These are phyloP conservation scores for Taenaris catops DNA, from an alignment of 2,888 invertebrate genomes.

Conservation along the genomic window DNA sequence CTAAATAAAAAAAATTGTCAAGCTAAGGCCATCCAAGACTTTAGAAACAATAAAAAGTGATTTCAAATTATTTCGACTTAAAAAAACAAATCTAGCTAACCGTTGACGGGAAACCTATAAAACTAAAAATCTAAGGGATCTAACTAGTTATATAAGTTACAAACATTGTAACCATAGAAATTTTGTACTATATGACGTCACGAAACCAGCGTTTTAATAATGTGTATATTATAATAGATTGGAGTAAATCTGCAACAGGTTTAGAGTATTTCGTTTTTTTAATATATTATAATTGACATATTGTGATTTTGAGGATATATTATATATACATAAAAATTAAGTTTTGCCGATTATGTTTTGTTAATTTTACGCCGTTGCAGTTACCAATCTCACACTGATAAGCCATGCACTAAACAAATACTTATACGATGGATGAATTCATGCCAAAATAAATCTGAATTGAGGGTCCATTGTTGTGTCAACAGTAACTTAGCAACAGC, in stretches of 20 bases:
- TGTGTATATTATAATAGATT: not conserved
- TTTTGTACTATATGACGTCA: too few species aligned
- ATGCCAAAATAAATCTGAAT: constrained; percentile 17
- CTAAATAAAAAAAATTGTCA: too few species aligned
- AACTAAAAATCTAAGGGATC: constrained; percentile 8
- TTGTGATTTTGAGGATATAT: too few species aligned
- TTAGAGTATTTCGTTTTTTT: not conserved
- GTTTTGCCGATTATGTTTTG: too few species aligned
- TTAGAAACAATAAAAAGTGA: too few species aligned
- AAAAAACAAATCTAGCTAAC: not conserved
- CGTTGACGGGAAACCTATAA: not conserved
- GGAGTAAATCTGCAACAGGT: constrained; percentile 8
- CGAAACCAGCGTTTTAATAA: too few species aligned
- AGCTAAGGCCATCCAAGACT: too few species aligned
- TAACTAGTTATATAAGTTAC: constrained; percentile 17
- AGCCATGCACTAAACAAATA: constrained; percentile 20
- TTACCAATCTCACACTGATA: constrained; percentile 13
- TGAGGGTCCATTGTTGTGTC: constrained; percentile 2
- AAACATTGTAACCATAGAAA: too few species aligned
- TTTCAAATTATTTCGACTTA: constrained; percentile 8
- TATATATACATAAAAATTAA: too few species aligned
- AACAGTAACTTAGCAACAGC: constrained; percentile 1
- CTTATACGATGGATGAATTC: constrained; percentile 21
- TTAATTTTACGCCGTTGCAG: too few species aligned
- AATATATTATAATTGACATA: not conserved